These are phyloP conservation scores for Drosophila carrolli DNA, from an alignment of 1,140 invertebrate species.

Conservation along the genomic window DNA sequence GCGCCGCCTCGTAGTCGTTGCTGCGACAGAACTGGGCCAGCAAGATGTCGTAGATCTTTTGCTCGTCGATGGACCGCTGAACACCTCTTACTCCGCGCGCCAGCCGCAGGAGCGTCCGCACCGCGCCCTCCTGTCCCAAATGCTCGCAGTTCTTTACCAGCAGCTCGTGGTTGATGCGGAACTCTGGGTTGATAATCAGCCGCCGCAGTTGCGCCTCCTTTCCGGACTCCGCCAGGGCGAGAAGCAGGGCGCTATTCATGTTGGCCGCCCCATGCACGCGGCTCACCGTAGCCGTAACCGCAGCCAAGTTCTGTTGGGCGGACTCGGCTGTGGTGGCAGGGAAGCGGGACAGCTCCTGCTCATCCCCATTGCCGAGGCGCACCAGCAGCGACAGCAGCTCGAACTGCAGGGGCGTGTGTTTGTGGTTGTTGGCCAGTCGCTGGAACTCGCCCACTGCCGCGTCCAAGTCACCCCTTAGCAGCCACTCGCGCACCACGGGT, in stretches of 20 bases:
- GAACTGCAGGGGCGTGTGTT: constrained; percentile 85
- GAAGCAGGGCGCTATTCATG: constrained; percentile 75
- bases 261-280: constrained; percentile 79
- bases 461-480: constrained; percentile 83
- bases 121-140: constrained; percentile 72
- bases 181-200: constrained; percentile 82
- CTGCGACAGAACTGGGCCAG: constrained; percentile 84
- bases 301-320: constrained; percentile 75
- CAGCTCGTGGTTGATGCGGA: constrained; percentile 73
- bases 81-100: constrained; percentile 71
- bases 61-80: constrained; percentile 66
- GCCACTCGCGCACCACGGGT: constrained; percentile 84
- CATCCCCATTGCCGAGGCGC: constrained; percentile 66
- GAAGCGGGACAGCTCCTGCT: constrained; percentile 40
- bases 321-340: constrained; percentile 20
- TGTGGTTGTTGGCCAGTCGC: constrained; percentile 71
- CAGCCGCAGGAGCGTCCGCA: constrained; percentile 75
- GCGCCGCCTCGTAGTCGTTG: constrained; percentile 80
- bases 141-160: constrained; percentile 77
- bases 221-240: constrained; percentile 84
- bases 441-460: constrained; percentile 82
- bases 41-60: constrained; percentile 83
- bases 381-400: constrained; percentile 85
- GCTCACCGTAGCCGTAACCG: constrained; percentile 73
- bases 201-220: constrained; percentile 82